Evolutionary conservation across 1,140 invertebrate species (phyloP), one percentile per base, ranked within the genome.

Genomic region (Zophobas atratus): DNA sequence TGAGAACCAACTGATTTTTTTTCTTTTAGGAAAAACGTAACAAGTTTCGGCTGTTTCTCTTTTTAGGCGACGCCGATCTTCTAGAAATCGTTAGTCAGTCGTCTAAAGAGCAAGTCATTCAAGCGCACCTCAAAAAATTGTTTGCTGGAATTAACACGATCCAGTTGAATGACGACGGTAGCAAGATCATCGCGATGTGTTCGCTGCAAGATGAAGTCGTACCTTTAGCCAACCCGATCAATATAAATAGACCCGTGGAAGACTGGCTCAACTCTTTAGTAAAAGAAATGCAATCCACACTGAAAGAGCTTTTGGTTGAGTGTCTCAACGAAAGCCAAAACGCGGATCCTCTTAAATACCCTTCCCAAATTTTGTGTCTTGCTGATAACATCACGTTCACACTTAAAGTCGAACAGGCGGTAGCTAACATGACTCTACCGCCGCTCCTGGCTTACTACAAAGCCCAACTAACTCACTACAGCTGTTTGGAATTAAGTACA

Each of bases 51-150:
- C 90, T 98, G 81, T 95, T 99, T 82, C 98, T 98, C 84, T 99
- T 99, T 84, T 90, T 99, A 79, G 97, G 97, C 81, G 98, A 99
- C 85, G 98, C 99, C 84, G 98, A 99, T 88, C 88, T 99, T 46
- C 87, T 99, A 38, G 97, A 99, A 88, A 92, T 99, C 70, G 88
- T 98, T 0, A 96, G 96, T 0, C 96, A 97, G 87, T 93, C 94
- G 0, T 96, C 94, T 0, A 96, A 96, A 82, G 93, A 94, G 60
- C 91, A 91, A 70, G 94, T 98, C 0, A 94, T 99, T 84, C 96
- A 98, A 86, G 90, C 93, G 0, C 97, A 99, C 87, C 88, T 99
- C 80, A 97, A 97, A 82, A 99, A 99, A 88, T 87, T 99, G 8
- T 99, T 98, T 87, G 94, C 96, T 74, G 98, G 98, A 1, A 95